Percentiles rank a stretch among this genome's conserved stretches.
These are phyloP conservation scores for Aepyceros melampus DNA, from an alignment of 2,113 vertebrate genomes.

Conservation along the genomic window DNA sequence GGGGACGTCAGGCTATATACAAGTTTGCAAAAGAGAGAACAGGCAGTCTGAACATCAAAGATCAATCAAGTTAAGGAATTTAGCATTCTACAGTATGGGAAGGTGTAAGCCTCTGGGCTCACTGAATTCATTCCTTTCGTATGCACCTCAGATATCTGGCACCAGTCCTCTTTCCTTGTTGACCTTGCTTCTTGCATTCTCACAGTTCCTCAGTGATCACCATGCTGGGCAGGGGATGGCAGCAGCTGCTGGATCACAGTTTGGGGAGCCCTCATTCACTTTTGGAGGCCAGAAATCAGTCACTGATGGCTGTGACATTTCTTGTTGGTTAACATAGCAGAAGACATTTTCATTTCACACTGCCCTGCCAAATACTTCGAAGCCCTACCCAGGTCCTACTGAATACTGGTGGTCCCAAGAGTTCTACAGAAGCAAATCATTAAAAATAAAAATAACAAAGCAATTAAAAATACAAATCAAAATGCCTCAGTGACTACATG, in stretches of 20 bases:
- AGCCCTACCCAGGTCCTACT: constrained; percentile 63
- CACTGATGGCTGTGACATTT: neutral
- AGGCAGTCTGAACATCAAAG: neutral
- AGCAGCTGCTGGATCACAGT: neutral
- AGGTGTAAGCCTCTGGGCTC: neutral
- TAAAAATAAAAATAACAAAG: constrained; percentile 5
- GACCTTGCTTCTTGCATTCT: neutral
- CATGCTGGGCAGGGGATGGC: rapidly evolving
- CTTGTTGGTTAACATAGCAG: neutral
- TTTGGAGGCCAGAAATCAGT: neutral
- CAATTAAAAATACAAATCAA: constrained; percentile 42
- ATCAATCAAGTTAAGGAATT: neutral
- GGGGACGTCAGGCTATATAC: neutral
- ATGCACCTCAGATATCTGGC: neutral
- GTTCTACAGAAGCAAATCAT: constrained; percentile 56
- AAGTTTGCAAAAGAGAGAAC: neutral
- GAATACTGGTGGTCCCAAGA: constrained; percentile 44
- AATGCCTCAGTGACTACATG: constrained; percentile 54
- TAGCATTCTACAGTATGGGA: neutral
- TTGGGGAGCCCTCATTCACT: neutral
- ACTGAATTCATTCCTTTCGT: neutral
- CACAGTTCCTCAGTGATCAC: neutral
- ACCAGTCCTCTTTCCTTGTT: neutral
- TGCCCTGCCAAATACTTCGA: constrained; percentile 54
- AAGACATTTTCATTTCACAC: neutral